Conservation (phyloP, 2,888 invertebrate genomes). For the Ochlodes sylvanus region DNA sequence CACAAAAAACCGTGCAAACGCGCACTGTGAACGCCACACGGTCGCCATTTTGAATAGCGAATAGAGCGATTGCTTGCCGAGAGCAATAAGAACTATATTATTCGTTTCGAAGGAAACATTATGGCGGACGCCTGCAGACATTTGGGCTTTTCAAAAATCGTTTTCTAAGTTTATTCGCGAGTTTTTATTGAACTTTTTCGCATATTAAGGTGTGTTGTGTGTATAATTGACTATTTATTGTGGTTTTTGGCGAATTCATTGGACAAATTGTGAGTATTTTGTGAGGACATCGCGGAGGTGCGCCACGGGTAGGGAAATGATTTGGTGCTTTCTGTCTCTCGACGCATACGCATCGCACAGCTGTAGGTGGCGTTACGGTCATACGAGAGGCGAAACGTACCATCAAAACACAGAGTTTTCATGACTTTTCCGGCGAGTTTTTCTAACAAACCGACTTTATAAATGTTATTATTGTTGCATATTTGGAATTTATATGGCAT, state of each 20-base stretch:
- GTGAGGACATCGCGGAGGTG: slow-evolving; percentile 83
- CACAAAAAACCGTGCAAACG: slow-evolving; percentile 79
- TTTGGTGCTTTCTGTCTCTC: slow-evolving; percentile 83
- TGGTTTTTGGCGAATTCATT: slow-evolving; percentile 79
- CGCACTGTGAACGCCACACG: slow-evolving; percentile 81
- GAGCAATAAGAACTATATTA: slow-evolving; percentile 86
- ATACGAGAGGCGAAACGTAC: slow-evolving; percentile 60
- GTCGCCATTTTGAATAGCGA: slow-evolving; percentile 86
- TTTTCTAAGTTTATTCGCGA: slow-evolving; percentile 84
- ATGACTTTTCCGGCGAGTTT: slow-evolving; percentile 82
- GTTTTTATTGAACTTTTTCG: slow-evolving; percentile 85
- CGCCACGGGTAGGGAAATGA: slow-evolving; percentile 86
- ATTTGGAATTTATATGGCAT: slow-evolving; percentile 44
- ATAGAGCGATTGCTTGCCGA: slow-evolving; percentile 83
- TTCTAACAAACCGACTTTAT: slow-evolving; percentile 63
- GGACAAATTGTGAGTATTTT: slow-evolving; percentile 83
- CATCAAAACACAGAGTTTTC: slow-evolving; percentile 83
- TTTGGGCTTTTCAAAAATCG: slow-evolving; percentile 85
- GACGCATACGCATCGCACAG: slow-evolving; percentile 84
- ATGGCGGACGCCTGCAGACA: slow-evolving; percentile 85
- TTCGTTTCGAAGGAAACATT: slow-evolving; percentile 86
- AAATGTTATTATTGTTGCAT: slow-evolving; percentile 53
- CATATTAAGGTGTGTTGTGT: slow-evolving; percentile 83
- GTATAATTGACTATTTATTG: slow-evolving; percentile 79
- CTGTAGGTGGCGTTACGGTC: slow-evolving; percentile 85